These are phyloP conservation scores for Eidolon dupreanum DNA, from an alignment of 2,797 vertebrate genomes.

Conservation along the genomic window DNA sequence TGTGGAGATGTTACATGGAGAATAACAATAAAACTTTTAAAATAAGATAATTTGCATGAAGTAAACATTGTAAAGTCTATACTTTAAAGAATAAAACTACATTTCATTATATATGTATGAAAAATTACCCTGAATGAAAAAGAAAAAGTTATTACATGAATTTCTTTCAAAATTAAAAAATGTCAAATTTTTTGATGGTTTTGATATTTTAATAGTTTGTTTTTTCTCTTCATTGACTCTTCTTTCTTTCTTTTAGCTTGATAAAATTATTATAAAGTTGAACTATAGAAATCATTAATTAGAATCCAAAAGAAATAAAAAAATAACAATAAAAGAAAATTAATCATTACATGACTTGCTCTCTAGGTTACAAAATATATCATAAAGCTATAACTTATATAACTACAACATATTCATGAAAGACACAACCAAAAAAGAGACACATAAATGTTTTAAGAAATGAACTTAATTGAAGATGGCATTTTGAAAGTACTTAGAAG, in stretches of 20 bases:
- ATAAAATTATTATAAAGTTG: not conserved
- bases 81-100: not conserved
- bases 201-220: not conserved
- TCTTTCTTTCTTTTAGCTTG: not conserved
- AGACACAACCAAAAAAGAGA: not conserved
- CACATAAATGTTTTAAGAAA: not conserved
- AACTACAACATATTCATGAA: not conserved
- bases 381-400: not conserved
- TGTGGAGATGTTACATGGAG: not conserved
- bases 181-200: not conserved
- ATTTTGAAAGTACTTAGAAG: not conserved
- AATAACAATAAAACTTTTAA: not conserved
- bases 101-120: not conserved
- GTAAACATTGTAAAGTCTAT: not conserved
- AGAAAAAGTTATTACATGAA: not conserved
- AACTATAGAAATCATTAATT: not conserved
- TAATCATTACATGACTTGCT: not conserved
- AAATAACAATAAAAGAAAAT: not conserved
- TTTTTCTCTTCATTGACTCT: not conserved
- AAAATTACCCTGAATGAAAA: not conserved
- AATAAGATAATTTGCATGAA: not conserved
- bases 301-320: not conserved
- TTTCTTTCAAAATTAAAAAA: not conserved
- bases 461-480: not conserved
- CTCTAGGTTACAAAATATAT: not conserved